Percentiles rank a stretch among this genome's conserved stretches.
Conservation (phyloP, 2,888 invertebrate genomes). For the Cataglyphis cursor region DNA sequence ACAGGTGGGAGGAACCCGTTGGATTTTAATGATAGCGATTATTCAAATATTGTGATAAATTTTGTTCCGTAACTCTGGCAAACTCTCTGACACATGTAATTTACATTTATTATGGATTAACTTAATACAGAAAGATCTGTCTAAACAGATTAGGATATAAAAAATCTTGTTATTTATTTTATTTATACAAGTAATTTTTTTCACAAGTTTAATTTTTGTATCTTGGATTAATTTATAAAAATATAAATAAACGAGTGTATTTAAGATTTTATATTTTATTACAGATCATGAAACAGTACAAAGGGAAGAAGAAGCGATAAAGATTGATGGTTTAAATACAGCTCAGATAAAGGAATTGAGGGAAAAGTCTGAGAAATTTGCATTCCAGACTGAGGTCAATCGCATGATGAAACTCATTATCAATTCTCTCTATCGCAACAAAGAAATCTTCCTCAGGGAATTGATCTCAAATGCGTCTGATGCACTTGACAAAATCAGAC, state of each 20-base stretch:
- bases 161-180: slow-evolving; percentile 16
- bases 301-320: slow-evolving; percentile 98
- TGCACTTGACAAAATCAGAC: slow-evolving; percentile 98
- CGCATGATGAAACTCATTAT: slow-evolving; percentile 99
- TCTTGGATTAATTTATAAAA: background rate
- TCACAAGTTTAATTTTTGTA: background rate
- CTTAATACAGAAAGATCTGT: background rate
- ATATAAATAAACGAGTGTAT: background rate
- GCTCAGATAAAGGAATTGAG: slow-evolving; percentile 97
- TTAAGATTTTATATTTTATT: slow-evolving; percentile 5
- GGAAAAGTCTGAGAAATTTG: slow-evolving; percentile 95
- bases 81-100: background rate
- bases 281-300: slow-evolving; percentile 95
- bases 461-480: slow-evolving; percentile 99
- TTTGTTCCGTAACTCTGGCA: background rate
- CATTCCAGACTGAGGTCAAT: slow-evolving; percentile 99
- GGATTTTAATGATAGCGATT: background rate
- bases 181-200: slow-evolving; percentile 37
- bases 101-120: background rate
- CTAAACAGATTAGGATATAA: background rate
- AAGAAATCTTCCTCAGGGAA: slow-evolving; percentile 99
- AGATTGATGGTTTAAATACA: slow-evolving; percentile 97
- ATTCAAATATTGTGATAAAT: background rate
- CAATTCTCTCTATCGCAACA: slow-evolving; percentile 99
- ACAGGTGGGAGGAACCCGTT: slow-evolving; percentile 34